phyloP scores from a whole-genome alignment of 2,797 vertebrate species.

The Pogoniulus pusillus region DNA sequence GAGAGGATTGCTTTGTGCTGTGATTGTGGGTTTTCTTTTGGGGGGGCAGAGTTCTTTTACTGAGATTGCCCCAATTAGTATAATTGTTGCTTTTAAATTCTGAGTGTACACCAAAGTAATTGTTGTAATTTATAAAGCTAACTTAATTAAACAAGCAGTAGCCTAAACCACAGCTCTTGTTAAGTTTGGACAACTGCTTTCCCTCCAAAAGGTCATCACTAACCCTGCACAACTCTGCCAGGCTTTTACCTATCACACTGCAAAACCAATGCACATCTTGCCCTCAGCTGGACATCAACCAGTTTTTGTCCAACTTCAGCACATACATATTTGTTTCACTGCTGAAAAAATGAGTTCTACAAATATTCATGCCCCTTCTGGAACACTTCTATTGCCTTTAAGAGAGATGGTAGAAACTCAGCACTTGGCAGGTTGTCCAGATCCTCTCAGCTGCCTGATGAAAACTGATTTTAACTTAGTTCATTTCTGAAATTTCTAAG shows the following conservation, averaged over 20 bases:
- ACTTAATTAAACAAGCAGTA: neutral
- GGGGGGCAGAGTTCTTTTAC: neutral
- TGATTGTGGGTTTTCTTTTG: fast-evolving
- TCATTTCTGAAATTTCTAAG: neutral
- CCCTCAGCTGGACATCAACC: neutral
- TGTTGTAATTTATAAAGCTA: neutral
- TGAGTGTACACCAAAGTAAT: neutral
- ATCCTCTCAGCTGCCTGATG: neutral
- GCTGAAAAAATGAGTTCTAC: neutral
- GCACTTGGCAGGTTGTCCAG: neutral
- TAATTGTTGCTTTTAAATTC: slow-evolving; percentile 15
- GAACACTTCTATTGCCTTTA: neutral
- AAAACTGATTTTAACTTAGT: neutral
- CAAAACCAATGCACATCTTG: neutral
- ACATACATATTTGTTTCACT: neutral
- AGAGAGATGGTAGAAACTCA: neutral
- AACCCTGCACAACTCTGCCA: neutral
- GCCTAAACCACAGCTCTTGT: neutral
- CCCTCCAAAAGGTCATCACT: neutral
- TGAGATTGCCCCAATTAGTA: neutral
- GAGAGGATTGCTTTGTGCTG: neutral
- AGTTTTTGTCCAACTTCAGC: neutral
- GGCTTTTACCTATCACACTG: neutral
- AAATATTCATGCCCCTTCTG: neutral
- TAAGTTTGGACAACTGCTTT: neutral